Evolutionary conservation across 1,140 invertebrate genomes (phyloP).

Genomic region (Drosophila neocordata): DNA sequence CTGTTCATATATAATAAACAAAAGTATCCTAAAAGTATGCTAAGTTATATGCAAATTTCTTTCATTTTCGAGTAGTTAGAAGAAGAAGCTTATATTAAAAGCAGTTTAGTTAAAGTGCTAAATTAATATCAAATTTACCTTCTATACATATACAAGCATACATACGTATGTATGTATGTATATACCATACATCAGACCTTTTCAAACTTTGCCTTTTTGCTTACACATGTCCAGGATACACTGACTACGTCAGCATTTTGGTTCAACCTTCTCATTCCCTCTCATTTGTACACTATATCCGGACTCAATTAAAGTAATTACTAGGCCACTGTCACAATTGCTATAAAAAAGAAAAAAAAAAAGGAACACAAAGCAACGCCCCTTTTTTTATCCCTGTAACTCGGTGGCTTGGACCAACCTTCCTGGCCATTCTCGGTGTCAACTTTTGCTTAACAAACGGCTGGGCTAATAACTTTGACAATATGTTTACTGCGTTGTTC

Average conservation of each 20-base stretch:
- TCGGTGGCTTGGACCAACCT: constrained; percentile 24
- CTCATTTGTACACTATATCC: constrained; percentile 24
- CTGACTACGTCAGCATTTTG: background rate
- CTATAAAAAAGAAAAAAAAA: constrained; percentile 41
- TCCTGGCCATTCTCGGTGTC: constrained; percentile 11
- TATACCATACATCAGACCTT: background rate
- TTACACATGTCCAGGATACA: constrained; percentile 3
- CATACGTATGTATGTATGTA: too few relatives aligned
- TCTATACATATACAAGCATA: too few relatives aligned
- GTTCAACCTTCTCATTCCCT: background rate
- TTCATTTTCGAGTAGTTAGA: too few relatives aligned
- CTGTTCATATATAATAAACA: too few relatives aligned
- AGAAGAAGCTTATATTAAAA: too few relatives aligned
- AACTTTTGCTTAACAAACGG: constrained; percentile 36
- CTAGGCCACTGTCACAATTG: constrained; percentile 41
- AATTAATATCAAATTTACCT: too few relatives aligned
- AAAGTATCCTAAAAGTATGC: too few relatives aligned
- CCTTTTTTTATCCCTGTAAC: background rate
- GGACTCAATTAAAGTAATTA: constrained; percentile 71
- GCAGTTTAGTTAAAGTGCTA: too few relatives aligned
- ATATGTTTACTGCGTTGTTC: constrained; percentile 41
- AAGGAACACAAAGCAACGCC: background rate
- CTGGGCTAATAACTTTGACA: constrained; percentile 48
- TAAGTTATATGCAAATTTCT: too few relatives aligned
- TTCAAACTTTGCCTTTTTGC: background rate